Conservation (phyloP, 1,140 invertebrate species). For the Drosophila burlai region DNA sequence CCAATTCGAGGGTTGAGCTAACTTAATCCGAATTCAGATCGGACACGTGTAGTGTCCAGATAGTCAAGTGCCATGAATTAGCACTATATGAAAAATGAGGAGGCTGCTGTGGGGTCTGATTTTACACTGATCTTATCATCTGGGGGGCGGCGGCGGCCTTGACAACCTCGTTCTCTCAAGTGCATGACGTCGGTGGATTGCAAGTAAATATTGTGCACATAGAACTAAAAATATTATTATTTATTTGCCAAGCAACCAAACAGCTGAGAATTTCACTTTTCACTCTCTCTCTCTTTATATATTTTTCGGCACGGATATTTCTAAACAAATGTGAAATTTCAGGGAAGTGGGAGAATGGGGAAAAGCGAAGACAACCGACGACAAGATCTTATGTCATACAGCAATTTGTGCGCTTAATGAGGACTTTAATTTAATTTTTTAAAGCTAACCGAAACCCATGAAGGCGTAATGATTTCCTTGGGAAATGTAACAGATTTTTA, state of each 20-base stretch:
- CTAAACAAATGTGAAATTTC: slow-evolving; percentile 22
- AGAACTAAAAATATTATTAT: slow-evolving; percentile 51
- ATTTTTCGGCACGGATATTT: background rate
- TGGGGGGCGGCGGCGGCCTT: slow-evolving; percentile 23
- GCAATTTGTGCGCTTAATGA: slow-evolving; percentile 4
- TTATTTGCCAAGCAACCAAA: slow-evolving; percentile 21
- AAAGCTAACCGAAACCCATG: background rate
- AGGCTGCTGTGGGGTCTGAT: slow-evolving; percentile 1
- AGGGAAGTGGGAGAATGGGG: slow-evolving; percentile 25
- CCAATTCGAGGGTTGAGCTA: slow-evolving; percentile 4
- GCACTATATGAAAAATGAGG: slow-evolving; percentile 16
- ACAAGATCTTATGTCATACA: background rate
- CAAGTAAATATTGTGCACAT: slow-evolving; percentile 50
- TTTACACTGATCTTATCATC: slow-evolving; percentile 44
- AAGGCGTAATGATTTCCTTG: background rate
- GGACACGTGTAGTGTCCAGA: slow-evolving; percentile 55
- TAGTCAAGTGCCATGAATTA: slow-evolving; percentile 55
- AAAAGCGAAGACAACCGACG: background rate
- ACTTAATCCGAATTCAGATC: slow-evolving; percentile 37
- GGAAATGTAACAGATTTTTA: background rate
- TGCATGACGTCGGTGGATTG: slow-evolving; percentile 48
- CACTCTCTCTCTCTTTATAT: slow-evolving; percentile 1
- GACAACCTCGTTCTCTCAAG: slow-evolving; percentile 22
- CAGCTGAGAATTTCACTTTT: slow-evolving; percentile 34
- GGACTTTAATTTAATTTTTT: slow-evolving; percentile 8